Conservation (phyloP, 2,888 invertebrate species). For the Megaustenia siamemsis region DNA sequence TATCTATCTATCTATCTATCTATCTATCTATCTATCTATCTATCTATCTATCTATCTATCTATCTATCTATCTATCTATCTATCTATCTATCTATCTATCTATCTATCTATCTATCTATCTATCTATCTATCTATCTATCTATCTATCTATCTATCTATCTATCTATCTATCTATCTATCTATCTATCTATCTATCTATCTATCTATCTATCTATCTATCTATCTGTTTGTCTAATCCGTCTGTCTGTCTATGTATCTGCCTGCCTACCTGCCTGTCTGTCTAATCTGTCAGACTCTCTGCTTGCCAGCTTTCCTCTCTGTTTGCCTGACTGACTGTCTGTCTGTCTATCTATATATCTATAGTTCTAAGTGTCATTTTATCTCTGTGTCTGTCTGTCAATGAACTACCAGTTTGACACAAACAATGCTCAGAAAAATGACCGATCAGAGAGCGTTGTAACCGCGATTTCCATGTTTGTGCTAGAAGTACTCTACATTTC, state of each 20-base stretch:
- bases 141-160: slow-evolving; percentile 9
- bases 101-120: slow-evolving; percentile 9
- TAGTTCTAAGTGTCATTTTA: not conserved
- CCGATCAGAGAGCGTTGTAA: too few relatives aligned
- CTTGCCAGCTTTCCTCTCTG: not conserved
- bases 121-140: slow-evolving; percentile 9
- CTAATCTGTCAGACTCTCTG: not conserved
- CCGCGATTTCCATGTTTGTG: too few relatives aligned
- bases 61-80: not conserved
- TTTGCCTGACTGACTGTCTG: not conserved
- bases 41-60: not conserved
- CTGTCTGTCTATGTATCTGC: too few relatives aligned
- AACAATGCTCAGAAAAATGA: too few relatives aligned
- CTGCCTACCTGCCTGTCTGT: too few relatives aligned
- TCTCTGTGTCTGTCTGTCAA: not conserved
- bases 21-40: not conserved
- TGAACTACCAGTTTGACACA: too few relatives aligned
- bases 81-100: not conserved
- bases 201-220: slow-evolving; percentile 7
- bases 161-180: slow-evolving; percentile 9
- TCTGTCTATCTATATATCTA: too few relatives aligned
- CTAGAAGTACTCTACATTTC: too few relatives aligned
- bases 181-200: slow-evolving; percentile 9
- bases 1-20: not conserved
- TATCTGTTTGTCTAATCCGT: too few relatives aligned